Base-by-base conservation (phyloP, 1,140 invertebrate species). In the Eciton burchellii region DNA sequence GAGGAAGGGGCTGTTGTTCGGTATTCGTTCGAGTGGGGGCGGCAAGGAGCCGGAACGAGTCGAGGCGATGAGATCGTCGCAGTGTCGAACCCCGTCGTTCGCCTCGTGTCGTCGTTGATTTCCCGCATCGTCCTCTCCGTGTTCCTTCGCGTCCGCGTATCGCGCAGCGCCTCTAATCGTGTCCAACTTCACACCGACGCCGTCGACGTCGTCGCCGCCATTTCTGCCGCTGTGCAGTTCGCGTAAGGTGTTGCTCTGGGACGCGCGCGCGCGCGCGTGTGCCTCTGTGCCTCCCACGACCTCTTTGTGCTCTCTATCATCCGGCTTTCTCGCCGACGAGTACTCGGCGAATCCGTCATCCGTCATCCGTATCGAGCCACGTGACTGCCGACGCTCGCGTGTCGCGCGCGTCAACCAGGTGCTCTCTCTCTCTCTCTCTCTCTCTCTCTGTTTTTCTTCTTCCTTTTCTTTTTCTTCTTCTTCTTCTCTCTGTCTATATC, bases 71-170 rank as follows among this genome's bases (percentile, higher is more conserved):
- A 81, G 81, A 81, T 70, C 54, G 85, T 86, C 82, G 85, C 85
- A 84, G 85, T 87, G 86, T 59, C 86, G 85, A 87, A 87, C 71
- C 66, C 72, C 73, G 60, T 85, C 84, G 85, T 82, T 87, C 56
- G 66, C 71, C 81, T 77, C 45, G 85, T 62, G 43, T 66, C 41
- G 35, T 86, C 24, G 43, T 59, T 66, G 79, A 19, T 83, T 74
- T 83, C 79, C 60, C 43, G 49, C 56, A 70, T 66, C 59, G 52
- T 71, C 35, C 26, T 71, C 43, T 26, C 14, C 26, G 59, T 43
- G 26, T 72, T 56, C 14, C 16, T n/a, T 35, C 47, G 21, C 16
- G 14, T 8, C 29, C 35, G 35, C 2, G 35, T 35, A 35, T 35
- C 35, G 35, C 29, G 26, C 59, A 62, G 29, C 29, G 52, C 52